Conservation (phyloP, 2,888 invertebrate species). For the Rotaria macrura region DNA sequence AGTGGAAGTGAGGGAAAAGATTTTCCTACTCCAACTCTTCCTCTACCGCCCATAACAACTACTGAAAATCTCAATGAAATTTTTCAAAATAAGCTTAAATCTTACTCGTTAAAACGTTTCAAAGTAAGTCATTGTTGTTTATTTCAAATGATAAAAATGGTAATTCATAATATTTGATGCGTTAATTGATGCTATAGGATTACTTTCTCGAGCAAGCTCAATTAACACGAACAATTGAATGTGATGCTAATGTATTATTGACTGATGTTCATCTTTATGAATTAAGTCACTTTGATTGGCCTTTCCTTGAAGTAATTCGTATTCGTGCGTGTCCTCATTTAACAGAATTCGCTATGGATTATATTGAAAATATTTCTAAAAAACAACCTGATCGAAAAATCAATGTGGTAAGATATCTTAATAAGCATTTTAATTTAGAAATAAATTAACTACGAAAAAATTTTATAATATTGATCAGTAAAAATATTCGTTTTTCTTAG, state of each 20-base stretch:
- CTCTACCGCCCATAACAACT: not conserved
- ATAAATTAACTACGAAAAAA: no score
- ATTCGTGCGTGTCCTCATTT: not conserved
- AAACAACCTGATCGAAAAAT: not conserved
- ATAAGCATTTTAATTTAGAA: not conserved
- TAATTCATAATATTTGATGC: not conserved
- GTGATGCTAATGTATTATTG: not conserved
- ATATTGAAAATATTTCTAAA: not conserved
- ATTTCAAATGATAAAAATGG: not conserved
- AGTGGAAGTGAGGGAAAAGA: no score
- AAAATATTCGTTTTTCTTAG: not conserved
- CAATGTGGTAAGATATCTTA: not conserved
- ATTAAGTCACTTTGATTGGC: not conserved
- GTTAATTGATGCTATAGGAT: not conserved
- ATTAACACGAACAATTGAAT: not conserved
- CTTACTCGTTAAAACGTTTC: not conserved
- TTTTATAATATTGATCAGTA: no score
- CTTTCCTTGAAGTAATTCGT: not conserved
- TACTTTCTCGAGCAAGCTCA: not conserved
- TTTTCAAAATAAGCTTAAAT: not conserved
- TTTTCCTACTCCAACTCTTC: no score
- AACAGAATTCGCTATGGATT: not conserved
- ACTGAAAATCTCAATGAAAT: not conserved
- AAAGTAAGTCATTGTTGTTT: not conserved
- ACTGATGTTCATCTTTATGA: slow-evolving; percentile 13